Evolutionary conservation across 2,888 invertebrate genomes (phyloP).

Genomic region (Venusia cambrica): DNA sequence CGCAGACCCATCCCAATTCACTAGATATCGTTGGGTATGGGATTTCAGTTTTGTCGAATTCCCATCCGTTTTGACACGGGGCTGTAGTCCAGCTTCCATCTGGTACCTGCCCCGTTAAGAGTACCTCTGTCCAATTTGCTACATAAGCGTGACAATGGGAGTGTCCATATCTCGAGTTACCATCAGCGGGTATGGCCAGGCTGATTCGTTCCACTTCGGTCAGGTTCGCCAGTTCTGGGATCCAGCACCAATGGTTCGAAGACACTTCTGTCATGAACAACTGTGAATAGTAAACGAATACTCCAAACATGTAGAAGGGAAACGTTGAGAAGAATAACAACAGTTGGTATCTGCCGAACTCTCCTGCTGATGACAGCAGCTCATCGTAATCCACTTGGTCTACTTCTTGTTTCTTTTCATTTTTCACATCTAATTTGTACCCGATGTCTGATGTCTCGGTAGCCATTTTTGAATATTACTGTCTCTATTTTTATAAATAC

Average conservation of each 20-base stretch:
- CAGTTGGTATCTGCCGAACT: slow-evolving; percentile 39
- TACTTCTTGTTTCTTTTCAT: slow-evolving; percentile 22
- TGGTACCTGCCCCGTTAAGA: slow-evolving; percentile 36
- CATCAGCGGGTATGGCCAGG: slow-evolving; percentile 37
- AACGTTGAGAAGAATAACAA: slow-evolving; percentile 37
- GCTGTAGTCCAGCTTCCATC: slow-evolving; percentile 43
- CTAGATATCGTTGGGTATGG: slow-evolving; percentile 58
- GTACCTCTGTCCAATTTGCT: slow-evolving; percentile 52
- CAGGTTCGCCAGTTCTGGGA: slow-evolving; percentile 40
- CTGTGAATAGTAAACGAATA: slow-evolving; percentile 38
- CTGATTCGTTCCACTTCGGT: slow-evolving; percentile 34
- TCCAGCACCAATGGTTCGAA: slow-evolving; percentile 42
- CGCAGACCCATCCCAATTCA: slow-evolving; percentile 57
- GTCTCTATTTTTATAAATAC: slow-evolving; percentile 2
- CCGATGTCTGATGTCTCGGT: slow-evolving; percentile 15
- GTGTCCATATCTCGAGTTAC: slow-evolving; percentile 44
- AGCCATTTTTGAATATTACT: slow-evolving; percentile 22
- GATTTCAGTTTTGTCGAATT: slow-evolving; percentile 54
- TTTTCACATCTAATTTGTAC: slow-evolving; percentile 11
- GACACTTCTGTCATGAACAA: slow-evolving; percentile 42
- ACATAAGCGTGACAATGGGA: slow-evolving; percentile 47
- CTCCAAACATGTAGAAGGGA: slow-evolving; percentile 41
- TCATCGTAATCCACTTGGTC: slow-evolving; percentile 37
- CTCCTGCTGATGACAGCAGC: slow-evolving; percentile 39
- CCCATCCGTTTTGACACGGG: slow-evolving; percentile 56